These are phyloP conservation scores for Hyla sarda DNA, from an alignment of 2,113 vertebrate species.

Conservation along the genomic window DNA sequence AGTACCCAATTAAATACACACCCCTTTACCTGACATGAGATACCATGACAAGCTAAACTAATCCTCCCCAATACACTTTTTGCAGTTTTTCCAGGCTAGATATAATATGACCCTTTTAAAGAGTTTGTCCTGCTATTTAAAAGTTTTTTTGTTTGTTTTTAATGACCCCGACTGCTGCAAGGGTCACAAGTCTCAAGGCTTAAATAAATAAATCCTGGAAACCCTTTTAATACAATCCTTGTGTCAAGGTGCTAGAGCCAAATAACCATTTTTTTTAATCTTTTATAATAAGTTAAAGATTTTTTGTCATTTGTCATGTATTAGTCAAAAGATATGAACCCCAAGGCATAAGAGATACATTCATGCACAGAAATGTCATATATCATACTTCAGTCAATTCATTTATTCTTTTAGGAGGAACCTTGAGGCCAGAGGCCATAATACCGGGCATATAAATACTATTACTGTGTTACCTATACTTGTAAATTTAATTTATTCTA, in stretches of 20 bases:
- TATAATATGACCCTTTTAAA: no score
- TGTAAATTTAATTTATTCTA: not conserved
- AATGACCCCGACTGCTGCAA: no score
- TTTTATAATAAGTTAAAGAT: not conserved
- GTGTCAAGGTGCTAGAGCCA: not conserved
- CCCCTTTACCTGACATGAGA: no score
- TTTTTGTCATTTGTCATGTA: not conserved
- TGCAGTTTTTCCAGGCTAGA: no score
- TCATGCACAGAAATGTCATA: not conserved
- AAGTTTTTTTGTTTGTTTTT: no score
- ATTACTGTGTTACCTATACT: not conserved
- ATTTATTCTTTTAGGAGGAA: not conserved
- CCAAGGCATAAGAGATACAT: not conserved
- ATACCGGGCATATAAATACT: not conserved
- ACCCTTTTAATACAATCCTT: not conserved
- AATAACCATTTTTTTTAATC: not conserved
- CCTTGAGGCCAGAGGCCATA: not conserved
- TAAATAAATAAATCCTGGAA: no score
- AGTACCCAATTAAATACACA: no score
- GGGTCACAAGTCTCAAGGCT: no score
- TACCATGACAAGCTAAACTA: no score
- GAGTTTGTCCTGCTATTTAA: no score
- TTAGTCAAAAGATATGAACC: slow-evolving; percentile 9
- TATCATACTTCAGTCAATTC: not conserved
- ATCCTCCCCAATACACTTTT: no score